Percentiles rank a stretch among this genome's conserved stretches.
phyloP scores from a whole-genome alignment of 2,888 invertebrate genomes.

The Lydus trimaculatus region DNA sequence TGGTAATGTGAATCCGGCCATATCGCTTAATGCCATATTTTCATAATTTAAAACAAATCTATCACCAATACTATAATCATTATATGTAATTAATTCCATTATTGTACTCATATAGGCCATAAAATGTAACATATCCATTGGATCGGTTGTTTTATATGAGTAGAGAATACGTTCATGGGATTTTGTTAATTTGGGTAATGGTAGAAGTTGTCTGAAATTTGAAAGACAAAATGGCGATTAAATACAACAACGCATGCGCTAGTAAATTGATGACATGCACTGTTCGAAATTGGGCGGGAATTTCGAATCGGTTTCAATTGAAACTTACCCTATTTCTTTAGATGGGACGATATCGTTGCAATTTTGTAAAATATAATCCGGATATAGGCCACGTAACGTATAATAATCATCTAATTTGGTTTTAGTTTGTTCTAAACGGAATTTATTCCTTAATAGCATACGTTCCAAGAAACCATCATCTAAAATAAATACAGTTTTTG shows the following conservation, averaged over 20 bases:
- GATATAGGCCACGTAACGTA: neutral
- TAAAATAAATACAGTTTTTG: neutral
- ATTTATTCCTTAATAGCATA: slow-evolving; percentile 18
- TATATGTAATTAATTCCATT: neutral
- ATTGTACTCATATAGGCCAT: neutral
- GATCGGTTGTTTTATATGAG: neutral
- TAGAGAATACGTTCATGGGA: neutral
- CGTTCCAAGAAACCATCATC: slow-evolving; percentile 16
- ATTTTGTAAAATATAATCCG: neutral
- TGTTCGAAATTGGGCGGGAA: no score
- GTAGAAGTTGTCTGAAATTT: neutral
- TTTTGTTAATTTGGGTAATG: neutral
- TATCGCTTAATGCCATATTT: neutral
- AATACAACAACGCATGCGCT: no score
- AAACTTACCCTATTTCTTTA: neutral
- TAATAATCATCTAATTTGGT: slow-evolving; percentile 16
- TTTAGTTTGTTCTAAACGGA: slow-evolving; percentile 17
- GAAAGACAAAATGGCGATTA: no score
- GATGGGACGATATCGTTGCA: neutral
- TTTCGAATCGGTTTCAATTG: no score
- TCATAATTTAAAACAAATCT: neutral
- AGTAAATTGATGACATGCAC: no score
- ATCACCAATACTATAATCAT: slow-evolving; percentile 5
- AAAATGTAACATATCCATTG: neutral
- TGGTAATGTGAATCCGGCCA: neutral